phyloP scores from a whole-genome alignment of 2,797 vertebrate species.

The Enteromius fasciolatus region DNA sequence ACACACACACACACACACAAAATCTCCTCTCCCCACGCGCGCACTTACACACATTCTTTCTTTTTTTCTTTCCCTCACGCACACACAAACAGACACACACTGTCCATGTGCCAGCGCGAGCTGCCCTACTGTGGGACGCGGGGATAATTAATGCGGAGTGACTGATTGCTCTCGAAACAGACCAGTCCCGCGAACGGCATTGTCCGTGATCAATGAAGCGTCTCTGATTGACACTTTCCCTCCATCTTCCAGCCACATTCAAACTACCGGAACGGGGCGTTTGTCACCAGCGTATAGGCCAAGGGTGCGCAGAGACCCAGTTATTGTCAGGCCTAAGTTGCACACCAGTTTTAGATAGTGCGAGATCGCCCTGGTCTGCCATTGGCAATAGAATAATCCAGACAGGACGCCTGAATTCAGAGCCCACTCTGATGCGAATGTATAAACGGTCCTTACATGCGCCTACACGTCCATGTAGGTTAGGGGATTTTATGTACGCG shows the following conservation, averaged over 20 bases:
- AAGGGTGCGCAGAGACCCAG: constrained; percentile 58
- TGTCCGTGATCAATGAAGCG: constrained; percentile 80
- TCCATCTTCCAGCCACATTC: constrained; percentile 74
- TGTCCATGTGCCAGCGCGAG: constrained; percentile 72
- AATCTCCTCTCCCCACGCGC: constrained; percentile 29
- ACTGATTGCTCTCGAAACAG: constrained; percentile 89
- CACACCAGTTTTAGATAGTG: constrained; percentile 50
- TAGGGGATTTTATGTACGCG: constrained; percentile 36
- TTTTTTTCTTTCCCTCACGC: constrained; percentile 29
- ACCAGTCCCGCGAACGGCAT: constrained; percentile 81
- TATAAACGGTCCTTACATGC: constrained; percentile 42
- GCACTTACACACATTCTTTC: constrained; percentile 32
- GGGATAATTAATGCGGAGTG: constrained; percentile 87
- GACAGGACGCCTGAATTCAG: constrained; percentile 23
- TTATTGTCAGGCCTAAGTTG: constrained; percentile 58
- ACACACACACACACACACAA: constrained; percentile 32
- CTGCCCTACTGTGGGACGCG: constrained; percentile 69
- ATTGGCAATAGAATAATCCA: constrained; percentile 48
- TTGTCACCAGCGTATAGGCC: constrained; percentile 67
- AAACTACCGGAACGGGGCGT: constrained; percentile 71
- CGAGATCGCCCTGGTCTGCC: constrained; percentile 41
- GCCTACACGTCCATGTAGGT: constrained; percentile 50
- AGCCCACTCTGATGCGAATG: constrained; percentile 35
- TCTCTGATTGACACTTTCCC: constrained; percentile 79
- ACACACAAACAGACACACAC: constrained; percentile 48